Percentiles rank a stretch among this genome's conserved stretches.
These are phyloP conservation scores for Stenichneumon culpator DNA, from an alignment of 2,888 invertebrate species.

Conservation along the genomic window DNA sequence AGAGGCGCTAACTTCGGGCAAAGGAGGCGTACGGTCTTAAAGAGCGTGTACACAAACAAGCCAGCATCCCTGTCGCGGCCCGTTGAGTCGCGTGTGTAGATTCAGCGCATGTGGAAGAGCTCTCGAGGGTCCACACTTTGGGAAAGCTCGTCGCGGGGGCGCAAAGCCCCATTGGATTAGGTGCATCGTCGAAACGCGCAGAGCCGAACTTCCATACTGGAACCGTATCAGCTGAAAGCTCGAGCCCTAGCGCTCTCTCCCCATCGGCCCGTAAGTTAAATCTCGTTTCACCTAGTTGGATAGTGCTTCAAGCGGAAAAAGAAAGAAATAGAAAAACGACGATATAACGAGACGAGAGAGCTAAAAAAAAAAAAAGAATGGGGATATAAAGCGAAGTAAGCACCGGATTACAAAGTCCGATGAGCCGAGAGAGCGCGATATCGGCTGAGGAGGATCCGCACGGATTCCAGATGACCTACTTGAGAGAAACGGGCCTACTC, in stretches of 20 bases:
- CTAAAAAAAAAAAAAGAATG: neutral
- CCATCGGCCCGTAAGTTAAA: conserved; percentile 1
- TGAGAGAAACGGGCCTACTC: conserved; percentile 46
- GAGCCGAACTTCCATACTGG: neutral
- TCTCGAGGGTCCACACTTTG: conserved; percentile 25
- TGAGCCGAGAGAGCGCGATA: conserved; percentile 14
- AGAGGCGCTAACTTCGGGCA: neutral
- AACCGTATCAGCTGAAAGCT: conserved; percentile 33
- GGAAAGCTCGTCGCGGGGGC: conserved; percentile 38
- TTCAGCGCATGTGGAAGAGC: neutral
- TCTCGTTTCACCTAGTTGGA: conserved; percentile 26
- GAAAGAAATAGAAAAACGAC: conserved; percentile 4
- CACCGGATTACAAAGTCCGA: conserved; percentile 37
- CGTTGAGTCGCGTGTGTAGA: neutral
- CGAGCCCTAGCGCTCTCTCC: neutral
- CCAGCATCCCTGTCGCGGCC: neutral
- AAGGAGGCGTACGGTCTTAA: neutral
- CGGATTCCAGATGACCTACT: conserved; percentile 47
- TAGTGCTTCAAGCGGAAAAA: neutral
- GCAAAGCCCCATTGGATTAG: conserved; percentile 53
- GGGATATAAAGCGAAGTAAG: conserved; percentile 18
- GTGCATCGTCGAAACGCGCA: conserved; percentile 26
- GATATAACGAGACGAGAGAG: neutral
- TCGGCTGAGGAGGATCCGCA: conserved; percentile 14
- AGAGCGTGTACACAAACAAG: neutral